Percentiles rank a stretch among this genome's conserved stretches.
phyloP scores from a whole-genome alignment of 2,113 vertebrate species.

The Nothocercus julius region DNA sequence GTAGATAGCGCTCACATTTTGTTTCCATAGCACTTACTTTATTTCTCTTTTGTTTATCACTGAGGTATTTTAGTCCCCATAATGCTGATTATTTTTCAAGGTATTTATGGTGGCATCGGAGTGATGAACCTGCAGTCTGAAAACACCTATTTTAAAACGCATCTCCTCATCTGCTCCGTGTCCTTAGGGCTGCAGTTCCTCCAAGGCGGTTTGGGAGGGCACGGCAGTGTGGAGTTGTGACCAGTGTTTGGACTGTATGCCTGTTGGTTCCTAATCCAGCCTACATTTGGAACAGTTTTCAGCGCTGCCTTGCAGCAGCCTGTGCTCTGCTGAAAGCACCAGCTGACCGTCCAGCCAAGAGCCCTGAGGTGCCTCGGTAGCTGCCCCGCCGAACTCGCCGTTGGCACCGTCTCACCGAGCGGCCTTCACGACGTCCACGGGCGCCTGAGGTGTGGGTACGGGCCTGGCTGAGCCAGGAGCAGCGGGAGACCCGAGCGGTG shows the following conservation, averaged over 20 bases:
- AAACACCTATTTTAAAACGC: not conserved
- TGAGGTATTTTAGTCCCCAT: not conserved
- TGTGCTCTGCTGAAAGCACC: not conserved
- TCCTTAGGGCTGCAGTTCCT: not conserved
- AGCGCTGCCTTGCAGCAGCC: not conserved
- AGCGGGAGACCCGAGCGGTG: too few species aligned
- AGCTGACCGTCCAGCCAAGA: not conserved
- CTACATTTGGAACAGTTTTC: not conserved
- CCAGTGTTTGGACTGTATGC: not conserved
- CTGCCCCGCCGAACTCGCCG: not conserved
- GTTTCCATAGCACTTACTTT: not conserved
- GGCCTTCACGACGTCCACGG: not conserved
- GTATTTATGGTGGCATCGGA: constrained; percentile 9
- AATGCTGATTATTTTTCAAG: not conserved
- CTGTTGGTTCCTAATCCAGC: not conserved
- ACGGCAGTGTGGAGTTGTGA: not conserved
- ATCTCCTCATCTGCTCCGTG: not conserved
- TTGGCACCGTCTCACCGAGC: not conserved
- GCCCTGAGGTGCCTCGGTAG: not conserved
- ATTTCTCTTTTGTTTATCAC: not conserved
- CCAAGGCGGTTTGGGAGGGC: not conserved
- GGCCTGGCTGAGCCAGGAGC: not conserved
- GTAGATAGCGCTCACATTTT: not conserved
- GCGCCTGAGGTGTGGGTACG: not conserved
- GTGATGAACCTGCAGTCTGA: not conserved